These are phyloP conservation scores for Formica aserva DNA, from an alignment of 2,888 invertebrate genomes.

Conservation along the genomic window DNA sequence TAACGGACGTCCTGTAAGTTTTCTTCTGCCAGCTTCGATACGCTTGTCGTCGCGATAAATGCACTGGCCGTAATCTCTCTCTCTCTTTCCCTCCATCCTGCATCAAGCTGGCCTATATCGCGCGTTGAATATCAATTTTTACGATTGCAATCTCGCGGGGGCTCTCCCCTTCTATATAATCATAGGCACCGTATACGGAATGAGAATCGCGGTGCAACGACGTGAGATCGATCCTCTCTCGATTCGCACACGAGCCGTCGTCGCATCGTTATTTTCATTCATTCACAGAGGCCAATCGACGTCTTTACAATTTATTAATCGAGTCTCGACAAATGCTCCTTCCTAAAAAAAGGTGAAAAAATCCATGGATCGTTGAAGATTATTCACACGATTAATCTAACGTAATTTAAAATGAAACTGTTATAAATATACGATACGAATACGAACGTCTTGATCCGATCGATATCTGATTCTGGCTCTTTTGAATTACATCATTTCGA, in stretches of 20 bases:
- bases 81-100: background rate
- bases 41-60: slow-evolving; percentile 26
- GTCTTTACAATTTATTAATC: background rate
- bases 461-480: background rate
- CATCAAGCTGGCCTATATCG: slow-evolving; percentile 8
- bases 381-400: background rate
- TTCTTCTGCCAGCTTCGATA: slow-evolving; percentile 1
- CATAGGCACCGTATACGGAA: slow-evolving; percentile 2
- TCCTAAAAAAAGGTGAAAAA: background rate
- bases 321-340: background rate
- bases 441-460: background rate
- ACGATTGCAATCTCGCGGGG: slow-evolving; percentile 24
- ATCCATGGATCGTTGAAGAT: background rate
- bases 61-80: background rate
- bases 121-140: slow-evolving; percentile 49
- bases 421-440: background rate
- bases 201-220: slow-evolving; percentile 33
- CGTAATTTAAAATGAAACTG: background rate
- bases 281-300: background rate
- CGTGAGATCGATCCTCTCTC: slow-evolving; percentile 41
- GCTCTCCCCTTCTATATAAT: slow-evolving; percentile 14
- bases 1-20: background rate
- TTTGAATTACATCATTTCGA: slow-evolving; percentile 22
- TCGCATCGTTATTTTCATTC: background rate
- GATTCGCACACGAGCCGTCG: slow-evolving; percentile 41